These are phyloP conservation scores for Garrulus glandarius DNA, from an alignment of 2,797 vertebrate genomes.

Conservation along the genomic window DNA sequence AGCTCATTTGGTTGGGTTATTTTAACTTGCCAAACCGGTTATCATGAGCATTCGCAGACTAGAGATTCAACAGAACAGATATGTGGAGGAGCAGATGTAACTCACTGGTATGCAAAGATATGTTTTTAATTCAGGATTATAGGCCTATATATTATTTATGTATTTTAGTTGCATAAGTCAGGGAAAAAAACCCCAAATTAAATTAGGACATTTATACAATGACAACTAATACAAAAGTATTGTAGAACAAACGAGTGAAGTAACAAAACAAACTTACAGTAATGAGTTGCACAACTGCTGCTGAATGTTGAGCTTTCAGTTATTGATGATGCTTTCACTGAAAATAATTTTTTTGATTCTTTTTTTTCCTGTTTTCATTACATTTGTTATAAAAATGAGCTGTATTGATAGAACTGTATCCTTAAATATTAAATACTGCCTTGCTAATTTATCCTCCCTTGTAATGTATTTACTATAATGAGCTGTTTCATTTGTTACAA, in stretches of 20 bases:
- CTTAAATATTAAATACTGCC: background rate
- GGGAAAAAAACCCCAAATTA: background rate
- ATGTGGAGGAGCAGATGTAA: conserved; percentile 1
- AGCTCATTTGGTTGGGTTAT: background rate
- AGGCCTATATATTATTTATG: background rate
- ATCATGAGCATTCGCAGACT: background rate
- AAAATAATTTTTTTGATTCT: background rate
- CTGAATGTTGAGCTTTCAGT: background rate
- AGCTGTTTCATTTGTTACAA: background rate
- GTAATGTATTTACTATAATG: background rate
- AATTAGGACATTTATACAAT: background rate
- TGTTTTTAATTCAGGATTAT: background rate
- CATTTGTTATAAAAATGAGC: background rate
- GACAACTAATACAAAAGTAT: background rate
- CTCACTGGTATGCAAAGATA: background rate
- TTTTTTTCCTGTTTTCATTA: background rate
- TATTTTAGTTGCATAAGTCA: background rate
- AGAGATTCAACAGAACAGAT: background rate
- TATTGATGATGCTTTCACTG: background rate
- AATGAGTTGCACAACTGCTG: background rate
- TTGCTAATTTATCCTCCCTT: background rate
- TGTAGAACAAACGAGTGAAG: background rate
- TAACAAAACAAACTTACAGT: background rate
- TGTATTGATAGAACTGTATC: background rate
- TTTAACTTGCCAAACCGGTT: background rate